Conservation (phyloP, 2,888 invertebrate genomes). For the Oxytorus armatus region DNA sequence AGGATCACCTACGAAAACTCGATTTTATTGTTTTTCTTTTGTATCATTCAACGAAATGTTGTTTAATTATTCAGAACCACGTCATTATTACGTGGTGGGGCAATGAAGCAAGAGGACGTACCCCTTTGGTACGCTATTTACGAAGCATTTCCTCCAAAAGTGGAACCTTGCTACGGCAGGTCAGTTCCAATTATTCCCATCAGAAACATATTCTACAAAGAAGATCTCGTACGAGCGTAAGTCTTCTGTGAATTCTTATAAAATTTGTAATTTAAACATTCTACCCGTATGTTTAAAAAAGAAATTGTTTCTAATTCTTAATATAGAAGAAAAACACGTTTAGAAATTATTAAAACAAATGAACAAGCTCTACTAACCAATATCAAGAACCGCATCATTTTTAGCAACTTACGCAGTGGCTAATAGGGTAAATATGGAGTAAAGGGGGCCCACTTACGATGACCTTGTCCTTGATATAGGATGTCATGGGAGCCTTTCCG, state of each 20-base stretch:
- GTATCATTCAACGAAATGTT: conserved; percentile 23
- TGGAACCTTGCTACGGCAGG: conserved; percentile 92
- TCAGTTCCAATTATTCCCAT: conserved; percentile 88
- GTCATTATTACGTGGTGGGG: conserved; percentile 92
- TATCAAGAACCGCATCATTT: too few relatives aligned
- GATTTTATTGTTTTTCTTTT: conserved; percentile 12
- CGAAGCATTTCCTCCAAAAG: conserved; percentile 94
- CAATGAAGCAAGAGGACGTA: conserved; percentile 91
- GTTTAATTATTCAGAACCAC: conserved; percentile 86
- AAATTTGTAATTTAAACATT: too few relatives aligned
- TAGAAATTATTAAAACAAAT: too few relatives aligned
- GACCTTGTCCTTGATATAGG: too few relatives aligned
- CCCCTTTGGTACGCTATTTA: conserved; percentile 98
- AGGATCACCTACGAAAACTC: conserved; percentile 3
- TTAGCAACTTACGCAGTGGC: too few relatives aligned
- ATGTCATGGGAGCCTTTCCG: too few relatives aligned
- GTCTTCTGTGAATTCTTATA: conserved; percentile 72
- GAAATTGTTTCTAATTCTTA: not conserved
- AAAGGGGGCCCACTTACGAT: too few relatives aligned
- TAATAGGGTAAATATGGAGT: too few relatives aligned
- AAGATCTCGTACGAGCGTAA: conserved; percentile 94
- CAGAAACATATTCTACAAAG: conserved; percentile 91
- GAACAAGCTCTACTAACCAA: too few relatives aligned
- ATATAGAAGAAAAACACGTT: too few relatives aligned
- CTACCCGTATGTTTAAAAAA: conserved; percentile 1